A percentile compares a stretch with the other conserved stretches of the same genome.
Evolutionary conservation across 1,140 invertebrate genomes (phyloP).

Genomic region (Apis mellifera): DNA sequence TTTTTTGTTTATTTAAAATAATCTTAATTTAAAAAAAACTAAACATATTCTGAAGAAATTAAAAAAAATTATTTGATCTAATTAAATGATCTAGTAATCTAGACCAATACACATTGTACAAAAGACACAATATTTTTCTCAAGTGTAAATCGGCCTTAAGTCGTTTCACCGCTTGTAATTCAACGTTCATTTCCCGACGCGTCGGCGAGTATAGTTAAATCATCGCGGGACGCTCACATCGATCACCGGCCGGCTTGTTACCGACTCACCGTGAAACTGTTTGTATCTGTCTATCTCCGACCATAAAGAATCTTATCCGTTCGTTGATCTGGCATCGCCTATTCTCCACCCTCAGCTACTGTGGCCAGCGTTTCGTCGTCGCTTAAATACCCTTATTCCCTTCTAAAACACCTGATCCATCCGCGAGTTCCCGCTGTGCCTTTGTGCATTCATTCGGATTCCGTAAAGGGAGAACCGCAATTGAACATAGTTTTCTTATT

Average conservation of each 20-base stretch:
- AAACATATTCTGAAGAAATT: no score
- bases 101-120: no score
- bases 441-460: background rate
- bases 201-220: constrained; percentile 42
- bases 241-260: constrained; percentile 41
- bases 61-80: no score
- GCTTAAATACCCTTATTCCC: constrained; percentile 32
- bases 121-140: no score
- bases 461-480: background rate
- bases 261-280: constrained; percentile 43
- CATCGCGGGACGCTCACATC: constrained; percentile 40
- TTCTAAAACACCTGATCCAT: constrained; percentile 5
- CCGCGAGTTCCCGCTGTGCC: background rate
- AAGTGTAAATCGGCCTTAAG: background rate
- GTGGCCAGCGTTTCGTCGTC: constrained; percentile 8
- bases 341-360: background rate
- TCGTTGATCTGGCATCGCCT: constrained; percentile 38
- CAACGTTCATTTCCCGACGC: constrained; percentile 34
- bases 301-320: constrained; percentile 54
- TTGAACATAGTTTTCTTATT: background rate
- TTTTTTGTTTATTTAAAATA: no score
- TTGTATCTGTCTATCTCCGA: constrained; percentile 54
- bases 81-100: no score
- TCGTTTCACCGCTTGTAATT: constrained; percentile 14
- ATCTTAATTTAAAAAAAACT: no score